Evolutionary conservation across 2,113 vertebrate species (phyloP).

Genomic region (Varanus komodoensis): DNA sequence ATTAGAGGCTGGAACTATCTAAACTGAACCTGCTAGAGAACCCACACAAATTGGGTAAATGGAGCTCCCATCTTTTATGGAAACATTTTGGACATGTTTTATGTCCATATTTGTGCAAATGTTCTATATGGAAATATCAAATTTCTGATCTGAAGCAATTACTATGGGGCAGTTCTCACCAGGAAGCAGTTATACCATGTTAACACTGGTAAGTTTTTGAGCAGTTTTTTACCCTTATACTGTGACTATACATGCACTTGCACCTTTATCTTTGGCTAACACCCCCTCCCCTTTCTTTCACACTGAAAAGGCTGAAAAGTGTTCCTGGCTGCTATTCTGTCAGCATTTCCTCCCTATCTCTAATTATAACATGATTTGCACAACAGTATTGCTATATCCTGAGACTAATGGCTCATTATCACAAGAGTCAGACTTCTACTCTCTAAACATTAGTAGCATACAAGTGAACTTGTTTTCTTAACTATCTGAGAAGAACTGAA

Average conservation of each 20-base stretch:
- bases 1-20: neutral
- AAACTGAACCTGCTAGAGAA: neutral
- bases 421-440: neutral
- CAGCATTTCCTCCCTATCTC: neutral
- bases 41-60: neutral
- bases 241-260: neutral
- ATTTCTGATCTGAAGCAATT: neutral
- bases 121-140: too few species aligned
- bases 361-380: neutral
- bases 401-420: neutral
- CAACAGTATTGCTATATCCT: neutral
- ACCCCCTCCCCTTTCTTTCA: neutral
- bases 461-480: neutral
- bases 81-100: neutral
- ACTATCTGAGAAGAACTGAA: too few species aligned
- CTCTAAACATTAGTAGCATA: neutral
- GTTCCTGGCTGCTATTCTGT: neutral
- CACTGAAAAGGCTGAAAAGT: neutral
- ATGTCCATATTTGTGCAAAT: too few species aligned
- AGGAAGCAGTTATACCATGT: neutral
- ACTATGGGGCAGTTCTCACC: neutral
- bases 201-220: neutral
- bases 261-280: neutral
- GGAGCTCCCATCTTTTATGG: neutral
- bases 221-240: neutral